Conservation (phyloP, 2,797 vertebrate species). For the Cetoscarus ocellatus region DNA sequence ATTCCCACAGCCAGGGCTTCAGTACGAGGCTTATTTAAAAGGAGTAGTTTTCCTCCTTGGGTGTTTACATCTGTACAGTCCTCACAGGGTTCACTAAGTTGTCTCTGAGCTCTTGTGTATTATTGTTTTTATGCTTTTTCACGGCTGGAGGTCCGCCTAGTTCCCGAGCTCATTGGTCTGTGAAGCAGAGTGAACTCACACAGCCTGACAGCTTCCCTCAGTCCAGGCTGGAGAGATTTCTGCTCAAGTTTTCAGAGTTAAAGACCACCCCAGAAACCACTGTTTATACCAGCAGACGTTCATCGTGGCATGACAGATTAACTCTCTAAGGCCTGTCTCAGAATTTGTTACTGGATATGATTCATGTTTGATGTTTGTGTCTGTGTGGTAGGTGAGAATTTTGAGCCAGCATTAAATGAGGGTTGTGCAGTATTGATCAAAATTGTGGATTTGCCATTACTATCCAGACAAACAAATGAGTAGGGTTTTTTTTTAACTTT, state of each 20-base stretch:
- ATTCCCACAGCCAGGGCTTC: slow-evolving; percentile 26
- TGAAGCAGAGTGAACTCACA: slow-evolving; percentile 62
- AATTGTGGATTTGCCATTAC: too few species aligned
- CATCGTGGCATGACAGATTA: slow-evolving; percentile 25
- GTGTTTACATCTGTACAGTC: slow-evolving; percentile 14
- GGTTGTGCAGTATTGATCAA: too few species aligned
- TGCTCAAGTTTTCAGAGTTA: slow-evolving; percentile 48
- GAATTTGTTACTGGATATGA: slow-evolving; percentile 13
- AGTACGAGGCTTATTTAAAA: slow-evolving; percentile 19
- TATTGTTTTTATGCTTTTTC: slow-evolving; percentile 75
- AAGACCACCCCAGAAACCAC: slow-evolving; percentile 53
- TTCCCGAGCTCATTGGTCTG: slow-evolving; percentile 75
- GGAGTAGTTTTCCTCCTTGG: background rate
- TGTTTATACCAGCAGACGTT: slow-evolving; percentile 32
- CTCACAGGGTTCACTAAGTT: slow-evolving; percentile 49
- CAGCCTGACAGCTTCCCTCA: slow-evolving; percentile 66
- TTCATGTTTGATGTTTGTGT: slow-evolving; percentile 12
- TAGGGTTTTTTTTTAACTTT: too few species aligned
- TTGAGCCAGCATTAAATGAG: too few species aligned
- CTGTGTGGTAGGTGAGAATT: background rate
- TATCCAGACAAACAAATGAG: too few species aligned
- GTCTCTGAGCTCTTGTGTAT: slow-evolving; percentile 69
- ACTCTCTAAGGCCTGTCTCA: slow-evolving; percentile 20
- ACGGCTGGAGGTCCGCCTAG: slow-evolving; percentile 70
- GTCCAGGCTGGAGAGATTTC: slow-evolving; percentile 43